Percentiles rank a stretch among this genome's conserved stretches.
Conservation (phyloP, 2,797 vertebrate genomes). For the Odontamblyopus lacepedii region DNA sequence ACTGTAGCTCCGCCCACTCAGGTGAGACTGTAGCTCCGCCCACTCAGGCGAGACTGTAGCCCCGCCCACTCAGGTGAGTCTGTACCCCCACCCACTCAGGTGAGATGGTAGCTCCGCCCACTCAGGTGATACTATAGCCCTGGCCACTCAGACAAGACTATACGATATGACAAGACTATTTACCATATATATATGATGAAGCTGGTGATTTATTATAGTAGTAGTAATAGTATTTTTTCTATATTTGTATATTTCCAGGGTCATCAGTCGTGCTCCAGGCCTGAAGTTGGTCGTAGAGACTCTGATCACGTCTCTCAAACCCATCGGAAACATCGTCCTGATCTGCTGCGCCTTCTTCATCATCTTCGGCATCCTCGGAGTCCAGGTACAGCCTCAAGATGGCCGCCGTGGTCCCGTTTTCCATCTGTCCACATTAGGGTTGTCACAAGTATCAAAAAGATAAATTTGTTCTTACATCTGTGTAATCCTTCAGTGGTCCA, state of each 20-base stretch:
- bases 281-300: conserved; percentile 98
- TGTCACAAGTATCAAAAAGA: no score
- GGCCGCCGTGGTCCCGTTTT: no score
- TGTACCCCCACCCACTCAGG: conserved; percentile 88
- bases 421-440: no score
- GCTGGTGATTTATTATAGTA: no score
- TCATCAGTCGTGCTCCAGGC: conserved; percentile 96
- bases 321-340: conserved; percentile 98
- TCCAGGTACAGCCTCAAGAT: conserved; percentile 82
- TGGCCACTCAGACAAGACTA: no score
- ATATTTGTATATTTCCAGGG: conserved; percentile 73
- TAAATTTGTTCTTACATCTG: no score
- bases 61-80: background rate
- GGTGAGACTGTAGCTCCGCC: conserved; percentile 66
- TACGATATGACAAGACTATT: no score
- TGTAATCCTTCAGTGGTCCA: no score
- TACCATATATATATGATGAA: no score
- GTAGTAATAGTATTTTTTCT: no score
- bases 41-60: no score
- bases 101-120: conserved; percentile 45
- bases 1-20: conserved; percentile 84
- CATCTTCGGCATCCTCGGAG: conserved; percentile 98
- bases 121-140: background rate
- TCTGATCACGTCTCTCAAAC: conserved; percentile 96
- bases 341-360: conserved; percentile 99